These are phyloP conservation scores for Teleiodes luculella DNA, from an alignment of 2,888 invertebrate genomes.

Conservation along the genomic window DNA sequence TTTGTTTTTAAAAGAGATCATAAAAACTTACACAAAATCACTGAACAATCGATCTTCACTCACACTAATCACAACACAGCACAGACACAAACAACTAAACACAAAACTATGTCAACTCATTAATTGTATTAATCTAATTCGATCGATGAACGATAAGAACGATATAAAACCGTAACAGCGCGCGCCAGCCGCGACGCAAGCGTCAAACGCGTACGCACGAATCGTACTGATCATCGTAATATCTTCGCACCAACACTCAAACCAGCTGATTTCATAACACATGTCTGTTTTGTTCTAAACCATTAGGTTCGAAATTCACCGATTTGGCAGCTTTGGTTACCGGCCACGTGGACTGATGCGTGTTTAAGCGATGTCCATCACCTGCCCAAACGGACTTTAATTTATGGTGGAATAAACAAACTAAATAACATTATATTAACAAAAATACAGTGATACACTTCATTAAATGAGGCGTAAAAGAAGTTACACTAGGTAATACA, in stretches of 20 bases:
- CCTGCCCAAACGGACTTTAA: neutral
- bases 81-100: conserved; percentile 7
- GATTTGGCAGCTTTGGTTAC: neutral
- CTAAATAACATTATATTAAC: neutral
- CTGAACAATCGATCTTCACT: conserved; percentile 14
- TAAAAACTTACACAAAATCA: conserved; percentile 9
- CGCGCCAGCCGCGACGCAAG: conserved; percentile 37
- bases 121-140: neutral
- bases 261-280: conserved; percentile 24
- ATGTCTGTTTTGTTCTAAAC: neutral
- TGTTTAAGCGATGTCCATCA: neutral
- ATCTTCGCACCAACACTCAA: conserved; percentile 41
- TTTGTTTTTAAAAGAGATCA: too few relatives aligned
- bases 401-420: neutral
- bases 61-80: neutral
- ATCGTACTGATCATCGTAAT: conserved; percentile 57
- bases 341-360: neutral
- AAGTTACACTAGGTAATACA: too few relatives aligned
- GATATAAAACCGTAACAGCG: neutral
- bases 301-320: neutral
- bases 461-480: too few relatives aligned
- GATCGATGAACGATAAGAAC: conserved; percentile 19
- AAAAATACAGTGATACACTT: too few relatives aligned
- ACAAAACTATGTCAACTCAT: neutral
- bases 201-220: conserved; percentile 51